These are phyloP conservation scores for Petrophora chlorosata DNA, from an alignment of 2,888 invertebrate species.

Conservation along the genomic window DNA sequence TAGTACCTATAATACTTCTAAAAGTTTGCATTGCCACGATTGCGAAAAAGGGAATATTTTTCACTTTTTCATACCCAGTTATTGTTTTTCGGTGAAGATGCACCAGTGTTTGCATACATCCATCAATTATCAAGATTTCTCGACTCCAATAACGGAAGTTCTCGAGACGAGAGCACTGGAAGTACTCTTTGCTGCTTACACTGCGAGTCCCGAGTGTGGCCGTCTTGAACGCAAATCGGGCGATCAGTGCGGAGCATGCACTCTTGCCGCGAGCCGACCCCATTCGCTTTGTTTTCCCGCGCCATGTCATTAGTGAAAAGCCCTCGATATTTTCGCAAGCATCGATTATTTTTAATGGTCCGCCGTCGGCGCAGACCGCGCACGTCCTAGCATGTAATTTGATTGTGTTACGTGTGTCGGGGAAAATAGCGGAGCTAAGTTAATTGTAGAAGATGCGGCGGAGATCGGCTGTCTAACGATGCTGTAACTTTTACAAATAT, in stretches of 20 bases:
- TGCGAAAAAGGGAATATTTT: no score
- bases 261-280: constrained; percentile 39
- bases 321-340: constrained; percentile 78
- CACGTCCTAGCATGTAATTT: constrained; percentile 49
- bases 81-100: background rate
- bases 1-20: no score
- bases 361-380: constrained; percentile 62
- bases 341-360: constrained; percentile 82
- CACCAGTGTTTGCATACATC: no score
- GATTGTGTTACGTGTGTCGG: constrained; percentile 40
- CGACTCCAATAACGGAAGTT: constrained; percentile 11
- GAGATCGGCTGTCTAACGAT: no score
- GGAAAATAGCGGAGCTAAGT: constrained; percentile 24
- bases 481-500: no score
- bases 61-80: background rate
- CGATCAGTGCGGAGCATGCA: constrained; percentile 31
- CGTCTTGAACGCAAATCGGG: constrained; percentile 34
- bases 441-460: constrained; percentile 8
- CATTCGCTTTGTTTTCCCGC: constrained; percentile 74
- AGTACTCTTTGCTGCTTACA: constrained; percentile 15
- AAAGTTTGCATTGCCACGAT: no score
- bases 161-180: constrained; percentile 21
- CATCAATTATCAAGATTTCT: constrained; percentile 19
- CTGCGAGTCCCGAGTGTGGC: constrained; percentile 19
- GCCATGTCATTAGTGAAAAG: constrained; percentile 81